Conservation (phyloP, 2,888 invertebrate genomes). For the Thera britannica region DNA sequence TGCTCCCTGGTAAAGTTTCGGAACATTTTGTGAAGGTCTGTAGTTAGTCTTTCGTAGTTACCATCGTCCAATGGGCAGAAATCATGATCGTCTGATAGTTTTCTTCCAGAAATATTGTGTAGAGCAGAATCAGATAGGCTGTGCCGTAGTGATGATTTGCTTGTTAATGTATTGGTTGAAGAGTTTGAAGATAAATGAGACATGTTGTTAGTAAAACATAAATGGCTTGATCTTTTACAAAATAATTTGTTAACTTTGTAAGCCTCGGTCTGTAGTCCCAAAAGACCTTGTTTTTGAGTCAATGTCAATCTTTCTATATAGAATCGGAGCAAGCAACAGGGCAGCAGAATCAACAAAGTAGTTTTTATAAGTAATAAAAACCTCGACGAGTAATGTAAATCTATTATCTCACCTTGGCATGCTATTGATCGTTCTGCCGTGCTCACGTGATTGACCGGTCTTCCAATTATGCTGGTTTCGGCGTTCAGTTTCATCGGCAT, state of each 20-base stretch:
- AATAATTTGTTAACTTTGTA: too few species aligned
- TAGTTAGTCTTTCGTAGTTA: constrained; percentile 1
- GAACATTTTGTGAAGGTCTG: background rate
- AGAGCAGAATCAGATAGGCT: constrained; percentile 3
- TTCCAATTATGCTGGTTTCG: constrained; percentile 16
- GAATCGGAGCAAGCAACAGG: constrained; percentile 35
- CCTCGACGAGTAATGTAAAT: constrained; percentile 29
- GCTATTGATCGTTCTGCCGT: constrained; percentile 27
- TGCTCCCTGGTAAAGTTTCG: background rate
- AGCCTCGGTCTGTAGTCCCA: background rate
- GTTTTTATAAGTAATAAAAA: constrained; percentile 24
- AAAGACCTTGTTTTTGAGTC: constrained; percentile 13
- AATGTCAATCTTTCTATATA: constrained; percentile 31
- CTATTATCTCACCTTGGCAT: constrained; percentile 32
- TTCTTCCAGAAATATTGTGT: background rate
- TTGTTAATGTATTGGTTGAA: background rate
- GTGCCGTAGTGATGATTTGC: background rate
- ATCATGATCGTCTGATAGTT: background rate
- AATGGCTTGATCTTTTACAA: too few species aligned
- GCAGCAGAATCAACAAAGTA: constrained; percentile 29
- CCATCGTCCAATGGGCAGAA: background rate
- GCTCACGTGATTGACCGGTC: constrained; percentile 29
- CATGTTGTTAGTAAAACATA: background rate
- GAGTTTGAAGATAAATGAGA: background rate
- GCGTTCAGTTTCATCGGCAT: constrained; percentile 7